phyloP scores from a whole-genome alignment of 2,797 vertebrate genomes.

The Phalloptychus januarius region DNA sequence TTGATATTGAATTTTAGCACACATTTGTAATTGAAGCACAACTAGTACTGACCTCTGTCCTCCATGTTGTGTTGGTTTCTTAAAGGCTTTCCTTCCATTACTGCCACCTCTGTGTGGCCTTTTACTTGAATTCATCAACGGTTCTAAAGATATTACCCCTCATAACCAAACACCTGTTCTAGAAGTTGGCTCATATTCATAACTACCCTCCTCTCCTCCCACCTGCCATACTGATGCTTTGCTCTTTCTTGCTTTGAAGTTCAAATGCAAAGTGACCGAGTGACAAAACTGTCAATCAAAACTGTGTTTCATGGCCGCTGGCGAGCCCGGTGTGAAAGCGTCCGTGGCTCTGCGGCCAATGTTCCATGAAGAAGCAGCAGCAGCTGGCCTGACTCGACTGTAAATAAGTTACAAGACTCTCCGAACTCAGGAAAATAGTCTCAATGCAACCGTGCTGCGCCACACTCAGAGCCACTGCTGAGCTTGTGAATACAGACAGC shows the following conservation, averaged over 20 bases:
- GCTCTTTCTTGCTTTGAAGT: slow-evolving; percentile 51
- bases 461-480: slow-evolving; percentile 48
- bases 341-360: slow-evolving; percentile 56
- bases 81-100: background rate
- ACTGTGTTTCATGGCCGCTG: slow-evolving; percentile 70
- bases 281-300: slow-evolving; percentile 79
- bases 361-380: slow-evolving; percentile 58
- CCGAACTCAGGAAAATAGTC: slow-evolving; percentile 40
- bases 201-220: background rate
- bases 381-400: slow-evolving; percentile 66
- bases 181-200: background rate
- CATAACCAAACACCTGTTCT: background rate
- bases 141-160: background rate
- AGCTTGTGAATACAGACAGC: slow-evolving; percentile 58
- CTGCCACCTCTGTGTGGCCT: background rate
- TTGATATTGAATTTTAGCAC: no score
- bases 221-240: slow-evolving; percentile 19
- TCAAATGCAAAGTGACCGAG: slow-evolving; percentile 65
- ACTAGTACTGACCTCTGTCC: background rate
- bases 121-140: background rate
- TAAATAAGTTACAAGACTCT: slow-evolving; percentile 53
- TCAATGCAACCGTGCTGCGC: slow-evolving; percentile 49
- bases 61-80: background rate
- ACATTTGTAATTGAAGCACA: no score
- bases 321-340: slow-evolving; percentile 73